A percentile compares a stretch with the other conserved stretches of the same genome.
These are phyloP conservation scores for Cataglyphis hispanica DNA, from an alignment of 1,140 invertebrate genomes.

Conservation along the genomic window DNA sequence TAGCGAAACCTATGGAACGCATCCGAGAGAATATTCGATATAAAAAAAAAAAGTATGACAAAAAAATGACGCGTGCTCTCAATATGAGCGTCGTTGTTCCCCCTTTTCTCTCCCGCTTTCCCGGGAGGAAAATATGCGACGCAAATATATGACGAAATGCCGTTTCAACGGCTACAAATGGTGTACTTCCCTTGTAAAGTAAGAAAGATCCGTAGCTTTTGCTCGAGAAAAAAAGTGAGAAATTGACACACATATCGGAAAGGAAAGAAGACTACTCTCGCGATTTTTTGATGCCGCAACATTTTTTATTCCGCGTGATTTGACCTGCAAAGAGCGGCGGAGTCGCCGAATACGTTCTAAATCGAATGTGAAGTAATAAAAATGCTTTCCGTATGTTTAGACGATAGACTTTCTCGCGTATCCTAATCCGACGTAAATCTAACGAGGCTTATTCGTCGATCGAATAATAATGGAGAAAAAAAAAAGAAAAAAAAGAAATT, in stretches of 20 bases:
- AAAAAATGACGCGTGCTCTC: neutral
- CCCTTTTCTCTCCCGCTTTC: neutral
- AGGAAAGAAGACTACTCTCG: neutral
- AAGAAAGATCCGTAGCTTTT: constrained; percentile 3
- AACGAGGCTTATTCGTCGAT: neutral
- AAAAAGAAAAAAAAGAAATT: constrained; percentile 29
- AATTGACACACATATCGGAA: constrained; percentile 56
- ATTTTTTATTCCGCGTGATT: neutral
- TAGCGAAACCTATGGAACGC: neutral
- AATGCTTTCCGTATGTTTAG: neutral
- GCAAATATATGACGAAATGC: constrained; percentile 16
- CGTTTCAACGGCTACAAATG: constrained; percentile 33
- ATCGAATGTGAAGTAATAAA: neutral
- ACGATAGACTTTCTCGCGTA: neutral
- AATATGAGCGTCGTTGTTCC: constrained; percentile 1
- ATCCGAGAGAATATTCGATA: constrained; percentile 7
- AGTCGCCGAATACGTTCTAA: neutral
- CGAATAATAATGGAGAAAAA: constrained; percentile 9
- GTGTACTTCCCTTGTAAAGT: constrained; percentile 52
- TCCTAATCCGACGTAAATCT: neutral
- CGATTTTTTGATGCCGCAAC: constrained; percentile 15
- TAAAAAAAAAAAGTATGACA: neutral
- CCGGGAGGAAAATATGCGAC: neutral
- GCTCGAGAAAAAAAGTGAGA: neutral
- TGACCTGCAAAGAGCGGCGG: constrained; percentile 11